A percentile compares a stretch with the other conserved stretches of the same genome.
These are phyloP conservation scores for Lophotriccus pileatus DNA, from an alignment of 2,797 vertebrate genomes.

Conservation along the genomic window DNA sequence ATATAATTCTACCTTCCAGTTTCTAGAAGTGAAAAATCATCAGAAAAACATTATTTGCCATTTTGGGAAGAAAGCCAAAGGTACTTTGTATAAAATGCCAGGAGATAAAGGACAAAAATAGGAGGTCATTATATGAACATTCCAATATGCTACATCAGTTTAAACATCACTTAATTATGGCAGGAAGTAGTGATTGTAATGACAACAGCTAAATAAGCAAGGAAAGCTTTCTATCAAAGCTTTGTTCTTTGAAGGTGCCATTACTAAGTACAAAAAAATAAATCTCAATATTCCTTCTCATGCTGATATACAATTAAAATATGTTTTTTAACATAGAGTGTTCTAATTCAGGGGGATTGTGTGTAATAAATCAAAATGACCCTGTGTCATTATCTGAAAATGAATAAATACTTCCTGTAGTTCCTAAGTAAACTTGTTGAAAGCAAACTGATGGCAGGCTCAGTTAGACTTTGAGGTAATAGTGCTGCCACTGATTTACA, in stretches of 20 bases:
- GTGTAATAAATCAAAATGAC: background rate
- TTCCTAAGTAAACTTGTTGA: background rate
- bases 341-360: background rate
- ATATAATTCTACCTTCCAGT: background rate
- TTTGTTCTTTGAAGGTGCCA: background rate
- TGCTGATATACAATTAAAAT: background rate
- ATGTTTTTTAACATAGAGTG: background rate
- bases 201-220: background rate
- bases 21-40: background rate
- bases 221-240: background rate
- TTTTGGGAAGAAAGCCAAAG: background rate
- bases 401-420: background rate
- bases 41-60: background rate
- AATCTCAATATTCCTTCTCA: background rate
- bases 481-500: background rate
- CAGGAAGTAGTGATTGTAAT: background rate
- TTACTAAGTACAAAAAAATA: background rate
- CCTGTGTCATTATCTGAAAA: background rate
- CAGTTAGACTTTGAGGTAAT: background rate
- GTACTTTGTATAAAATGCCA: background rate
- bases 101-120: background rate
- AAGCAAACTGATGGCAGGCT: background rate
- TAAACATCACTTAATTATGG: background rate
- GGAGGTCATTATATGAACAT: background rate
- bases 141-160: background rate